Conservation (phyloP, 2,797 vertebrate genomes). For the Scolopax bukidnonensis region DNA sequence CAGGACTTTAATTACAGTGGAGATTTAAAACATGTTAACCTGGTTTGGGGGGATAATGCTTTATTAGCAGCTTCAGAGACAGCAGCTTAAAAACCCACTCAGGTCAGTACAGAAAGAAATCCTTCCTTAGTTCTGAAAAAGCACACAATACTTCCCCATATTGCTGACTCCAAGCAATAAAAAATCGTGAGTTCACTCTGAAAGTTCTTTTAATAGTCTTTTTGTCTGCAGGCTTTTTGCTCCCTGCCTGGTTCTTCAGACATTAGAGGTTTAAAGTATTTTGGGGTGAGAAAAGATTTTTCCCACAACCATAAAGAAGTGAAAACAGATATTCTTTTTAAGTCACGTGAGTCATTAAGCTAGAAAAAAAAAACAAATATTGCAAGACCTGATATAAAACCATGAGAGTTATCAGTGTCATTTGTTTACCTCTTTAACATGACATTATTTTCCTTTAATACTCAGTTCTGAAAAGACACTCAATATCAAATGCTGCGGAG, state of each 20-base stretch:
- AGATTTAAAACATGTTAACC: background rate
- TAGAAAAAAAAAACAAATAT: background rate
- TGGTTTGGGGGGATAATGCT: background rate
- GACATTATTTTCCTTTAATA: background rate
- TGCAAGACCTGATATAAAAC: background rate
- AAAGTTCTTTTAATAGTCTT: conserved; percentile 27
- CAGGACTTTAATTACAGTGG: background rate
- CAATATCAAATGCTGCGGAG: background rate
- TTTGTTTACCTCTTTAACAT: conserved; percentile 12
- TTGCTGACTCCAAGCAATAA: conserved; percentile 27
- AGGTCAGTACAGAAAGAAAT: background rate
- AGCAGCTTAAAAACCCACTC: background rate
- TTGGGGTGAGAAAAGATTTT: conserved; percentile 26
- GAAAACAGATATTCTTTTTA: conserved; percentile 29
- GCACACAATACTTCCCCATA: background rate
- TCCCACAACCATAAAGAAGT: conserved; percentile 8
- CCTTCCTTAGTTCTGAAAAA: background rate
- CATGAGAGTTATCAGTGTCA: background rate
- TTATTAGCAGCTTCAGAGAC: background rate
- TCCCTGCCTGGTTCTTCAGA: background rate
- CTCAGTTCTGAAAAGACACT: background rate
- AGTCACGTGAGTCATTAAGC: background rate
- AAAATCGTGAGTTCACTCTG: conserved; percentile 15
- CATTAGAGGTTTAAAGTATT: conserved; percentile 12
- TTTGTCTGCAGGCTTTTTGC: conserved; percentile 31